Percentiles rank a stretch among this genome's conserved stretches.
phyloP scores from a whole-genome alignment of 2,888 invertebrate species.

The Muscina levida region DNA sequence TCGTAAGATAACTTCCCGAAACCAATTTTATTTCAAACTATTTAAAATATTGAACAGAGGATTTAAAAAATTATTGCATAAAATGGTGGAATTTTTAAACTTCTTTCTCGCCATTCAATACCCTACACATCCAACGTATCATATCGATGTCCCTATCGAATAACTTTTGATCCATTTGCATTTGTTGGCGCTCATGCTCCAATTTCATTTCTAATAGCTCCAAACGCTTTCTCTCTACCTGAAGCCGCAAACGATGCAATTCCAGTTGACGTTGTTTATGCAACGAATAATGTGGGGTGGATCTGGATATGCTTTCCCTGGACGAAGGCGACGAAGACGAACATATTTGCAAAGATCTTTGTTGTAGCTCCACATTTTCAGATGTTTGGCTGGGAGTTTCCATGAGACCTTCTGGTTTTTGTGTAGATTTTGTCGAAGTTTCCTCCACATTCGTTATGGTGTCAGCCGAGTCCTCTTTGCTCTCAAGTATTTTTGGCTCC shows the following conservation, averaged over 20 bases:
- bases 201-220: conserved; percentile 73
- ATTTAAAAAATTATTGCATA: too few relatives aligned
- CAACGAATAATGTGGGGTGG: conserved; percentile 54
- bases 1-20: too few relatives aligned
- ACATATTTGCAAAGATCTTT: conserved; percentile 28
- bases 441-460: too few relatives aligned
- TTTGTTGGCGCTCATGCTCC: conserved; percentile 72
- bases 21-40: too few relatives aligned
- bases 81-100: too few relatives aligned
- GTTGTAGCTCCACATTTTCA: neutral
- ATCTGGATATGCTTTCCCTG: neutral
- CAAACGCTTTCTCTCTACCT: conserved; percentile 73
- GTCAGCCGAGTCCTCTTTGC: too few relatives aligned
- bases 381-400: conserved; percentile 6
- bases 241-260: conserved; percentile 72
- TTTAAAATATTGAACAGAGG: too few relatives aligned
- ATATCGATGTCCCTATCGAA: conserved; percentile 72
- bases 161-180: conserved; percentile 70
- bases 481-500: too few relatives aligned
- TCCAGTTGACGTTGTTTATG: conserved; percentile 72
- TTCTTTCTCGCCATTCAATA: conserved; percentile 20
- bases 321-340: conserved; percentile 2
- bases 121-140: neutral
- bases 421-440: conserved; percentile 30
- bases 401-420: conserved; percentile 14